These are phyloP conservation scores for Chironomus striatipennis DNA, from an alignment of 1,140 invertebrate species.

Conservation along the genomic window DNA sequence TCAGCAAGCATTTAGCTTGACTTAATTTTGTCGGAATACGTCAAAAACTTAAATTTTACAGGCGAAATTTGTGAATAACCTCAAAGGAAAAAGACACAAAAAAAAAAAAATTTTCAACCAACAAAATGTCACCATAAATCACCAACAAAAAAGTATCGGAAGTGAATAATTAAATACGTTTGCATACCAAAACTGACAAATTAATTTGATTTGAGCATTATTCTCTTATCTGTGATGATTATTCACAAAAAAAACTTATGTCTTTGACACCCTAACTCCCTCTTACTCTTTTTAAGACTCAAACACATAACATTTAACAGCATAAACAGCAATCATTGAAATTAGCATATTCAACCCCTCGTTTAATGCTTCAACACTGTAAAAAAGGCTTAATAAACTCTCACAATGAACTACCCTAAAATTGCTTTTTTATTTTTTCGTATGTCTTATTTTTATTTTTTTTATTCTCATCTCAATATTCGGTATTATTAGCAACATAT, in stretches of 20 bases:
- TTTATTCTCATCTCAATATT: not conserved
- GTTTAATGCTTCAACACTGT: not conserved
- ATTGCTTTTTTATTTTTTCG: not conserved
- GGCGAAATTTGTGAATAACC: no score
- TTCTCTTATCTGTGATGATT: not conserved
- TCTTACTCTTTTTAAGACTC: not conserved
- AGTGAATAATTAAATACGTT: slow-evolving; percentile 8
- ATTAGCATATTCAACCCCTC: slow-evolving; percentile 12
- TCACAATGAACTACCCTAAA: not conserved
- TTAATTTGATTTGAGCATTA: slow-evolving; percentile 16
- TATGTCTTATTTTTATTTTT: not conserved
- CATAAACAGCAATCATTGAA: slow-evolving; percentile 11
- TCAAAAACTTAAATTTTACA: no score
- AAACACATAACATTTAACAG: not conserved
- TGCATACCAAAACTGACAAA: slow-evolving; percentile 16
- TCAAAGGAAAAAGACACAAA: not conserved
- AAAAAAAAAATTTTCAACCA: not conserved
- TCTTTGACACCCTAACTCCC: not conserved
- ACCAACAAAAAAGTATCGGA: slow-evolving; percentile 1
- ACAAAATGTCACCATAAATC: slow-evolving; percentile 5
- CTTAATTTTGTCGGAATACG: no score
- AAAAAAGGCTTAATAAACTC: not conserved
- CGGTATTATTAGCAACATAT: not conserved
- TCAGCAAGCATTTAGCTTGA: no score
- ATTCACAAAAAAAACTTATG: slow-evolving; percentile 5